Evolutionary conservation across 2,888 invertebrate species (phyloP).

Genomic region (Hipparchia semele): DNA sequence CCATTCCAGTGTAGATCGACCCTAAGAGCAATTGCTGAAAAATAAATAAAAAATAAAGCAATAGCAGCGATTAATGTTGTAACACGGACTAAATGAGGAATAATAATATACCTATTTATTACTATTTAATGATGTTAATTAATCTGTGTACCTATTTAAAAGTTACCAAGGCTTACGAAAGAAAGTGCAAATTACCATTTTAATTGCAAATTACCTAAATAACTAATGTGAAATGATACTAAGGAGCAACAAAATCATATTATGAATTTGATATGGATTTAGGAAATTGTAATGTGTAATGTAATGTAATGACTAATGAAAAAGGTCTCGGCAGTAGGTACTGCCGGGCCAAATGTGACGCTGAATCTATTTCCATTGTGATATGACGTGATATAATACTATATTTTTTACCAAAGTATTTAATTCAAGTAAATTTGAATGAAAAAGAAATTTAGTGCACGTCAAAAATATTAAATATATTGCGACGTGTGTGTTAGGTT

Average conservation of each 20-base stretch:
- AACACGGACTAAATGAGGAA: background rate
- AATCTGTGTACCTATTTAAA: slow-evolving; percentile 9
- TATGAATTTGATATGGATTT: background rate
- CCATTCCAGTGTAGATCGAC: too few relatives aligned
- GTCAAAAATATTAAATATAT: background rate
- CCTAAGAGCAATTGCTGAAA: background rate
- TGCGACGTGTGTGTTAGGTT: slow-evolving; percentile 14
- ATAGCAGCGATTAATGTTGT: slow-evolving; percentile 13
- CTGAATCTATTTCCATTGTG: slow-evolving; percentile 34
- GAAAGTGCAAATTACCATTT: background rate
- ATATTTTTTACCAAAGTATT: slow-evolving; percentile 23
- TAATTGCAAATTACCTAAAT: background rate
- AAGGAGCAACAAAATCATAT: slow-evolving; percentile 2
- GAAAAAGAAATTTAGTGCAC: background rate
- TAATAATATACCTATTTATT: slow-evolving; percentile 3
- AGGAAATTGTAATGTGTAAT: slow-evolving; percentile 4
- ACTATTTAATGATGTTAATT: background rate
- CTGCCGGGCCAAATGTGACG: slow-evolving; percentile 34
- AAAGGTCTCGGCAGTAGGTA: slow-evolving; percentile 30
- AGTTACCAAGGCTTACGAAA: slow-evolving; percentile 10
- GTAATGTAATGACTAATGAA: too few relatives aligned
- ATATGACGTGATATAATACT: slow-evolving; percentile 31
- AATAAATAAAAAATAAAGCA: background rate
- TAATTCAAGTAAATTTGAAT: slow-evolving; percentile 9
- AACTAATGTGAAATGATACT: background rate